phyloP scores from a whole-genome alignment of 2,113 vertebrate species.

The Phaetusa simplex region DNA sequence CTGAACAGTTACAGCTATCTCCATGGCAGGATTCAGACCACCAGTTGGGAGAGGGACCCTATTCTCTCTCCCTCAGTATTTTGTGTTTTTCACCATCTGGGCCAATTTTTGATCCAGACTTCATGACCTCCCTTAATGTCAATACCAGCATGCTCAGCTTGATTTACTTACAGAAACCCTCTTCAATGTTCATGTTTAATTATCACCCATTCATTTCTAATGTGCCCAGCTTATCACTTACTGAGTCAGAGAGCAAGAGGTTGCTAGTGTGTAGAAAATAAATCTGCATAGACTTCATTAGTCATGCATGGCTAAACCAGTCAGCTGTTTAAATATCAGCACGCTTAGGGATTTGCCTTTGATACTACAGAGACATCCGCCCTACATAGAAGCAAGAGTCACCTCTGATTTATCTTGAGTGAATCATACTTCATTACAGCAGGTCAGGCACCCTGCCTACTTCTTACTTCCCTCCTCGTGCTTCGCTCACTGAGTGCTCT shows the following conservation, averaged over 20 bases:
- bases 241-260: constrained; percentile 51
- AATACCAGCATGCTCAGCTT: neutral
- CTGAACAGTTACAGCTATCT: neutral
- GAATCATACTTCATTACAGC: constrained; percentile 13
- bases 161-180: constrained; percentile 35
- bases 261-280: constrained; percentile 57
- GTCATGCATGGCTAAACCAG: constrained; percentile 46
- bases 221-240: constrained; percentile 54
- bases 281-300: constrained; percentile 68
- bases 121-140: constrained; percentile 38
- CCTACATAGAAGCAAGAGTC: constrained; percentile 21
- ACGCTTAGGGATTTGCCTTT: constrained; percentile 29
- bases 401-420: constrained; percentile 27
- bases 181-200: constrained; percentile 61
- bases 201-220: constrained; percentile 52
- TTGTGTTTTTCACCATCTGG: neutral
- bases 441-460: neutral
- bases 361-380: neutral
- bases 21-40: neutral
- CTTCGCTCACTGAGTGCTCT: neutral
- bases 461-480: neutral
- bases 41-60: neutral
- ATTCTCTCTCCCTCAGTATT: neutral
- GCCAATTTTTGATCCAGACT: neutral
- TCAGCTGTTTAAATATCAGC: constrained; percentile 51